Base-by-base conservation (phyloP, 2,113 vertebrate species). In the Oreochromis tanganicae region DNA sequence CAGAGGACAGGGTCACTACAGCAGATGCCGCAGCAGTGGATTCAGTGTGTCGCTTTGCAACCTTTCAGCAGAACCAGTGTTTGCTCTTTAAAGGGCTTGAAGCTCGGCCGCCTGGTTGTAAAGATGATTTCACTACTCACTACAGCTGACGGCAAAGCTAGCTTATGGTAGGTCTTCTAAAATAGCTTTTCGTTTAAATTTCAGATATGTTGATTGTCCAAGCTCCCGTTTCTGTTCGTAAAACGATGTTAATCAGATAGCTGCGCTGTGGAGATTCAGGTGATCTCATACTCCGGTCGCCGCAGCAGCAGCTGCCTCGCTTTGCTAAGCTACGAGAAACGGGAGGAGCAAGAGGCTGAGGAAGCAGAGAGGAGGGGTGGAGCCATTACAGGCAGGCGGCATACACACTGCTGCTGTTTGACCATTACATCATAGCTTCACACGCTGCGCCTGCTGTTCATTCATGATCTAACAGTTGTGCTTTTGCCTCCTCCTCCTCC, bases 361-460 rank as follows among this genome's bases (percentile, higher is more conserved):
- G 89, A 93, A 89, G 91, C 89, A 68, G 88, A 81, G 92, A 88
- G 88, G 92, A 92, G 94, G 93, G 93, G 93, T 92, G 91, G 92
- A 95, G 95, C 86, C 48, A 59, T 83, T 85, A 32, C 82, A 90
- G 91, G 88, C 94, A 85, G 93, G 91, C 94, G 71, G 93, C 91
- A 46, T 92, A 89, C 90, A 93, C 87, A 87, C 87, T 93, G 91
- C 93, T 92, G 93, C 94, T 89, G 94, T 94, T 93, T 95, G 93
- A 95, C 95, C 95, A 95, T 95, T 95, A 95, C 95, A 93, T 96
- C 95, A 95, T 96, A 93, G 93, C 91, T 94, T 94, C 94, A 94
- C 95, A 93, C 94, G 90, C 91, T 92, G 89, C 88, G 87, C 91
- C 90, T 90, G 91, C 92, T 92, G 90, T 95, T 94, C 94, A 94